These are phyloP conservation scores for Heterohyrax brucei DNA, from an alignment of 2,797 vertebrate genomes.

Conservation along the genomic window DNA sequence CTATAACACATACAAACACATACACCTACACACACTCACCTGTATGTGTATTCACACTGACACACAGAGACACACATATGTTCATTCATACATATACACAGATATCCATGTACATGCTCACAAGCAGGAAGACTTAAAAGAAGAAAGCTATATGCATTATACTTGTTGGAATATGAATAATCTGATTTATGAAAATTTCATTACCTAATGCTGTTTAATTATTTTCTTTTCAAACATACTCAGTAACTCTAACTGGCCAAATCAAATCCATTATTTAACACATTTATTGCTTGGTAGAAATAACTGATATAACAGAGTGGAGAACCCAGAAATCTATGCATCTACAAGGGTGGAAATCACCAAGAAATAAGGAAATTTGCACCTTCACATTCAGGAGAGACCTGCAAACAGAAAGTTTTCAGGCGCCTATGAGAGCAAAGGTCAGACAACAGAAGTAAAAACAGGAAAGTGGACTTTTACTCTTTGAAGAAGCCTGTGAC, in stretches of 20 bases:
- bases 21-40: not conserved
- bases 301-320: not conserved
- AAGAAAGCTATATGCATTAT: not conserved
- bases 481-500: not conserved
- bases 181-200: slow-evolving; percentile 37
- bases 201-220: not conserved
- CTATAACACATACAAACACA: not conserved
- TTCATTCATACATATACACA: fast-evolving
- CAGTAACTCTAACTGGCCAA: not conserved
- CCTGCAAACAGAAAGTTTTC: not conserved
- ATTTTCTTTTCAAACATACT: slow-evolving; percentile 45
- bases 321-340: not conserved
- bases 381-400: not conserved
- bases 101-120: not conserved
- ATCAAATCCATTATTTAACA: not conserved
- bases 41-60: not conserved
- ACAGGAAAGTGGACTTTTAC: not conserved
- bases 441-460: not conserved
- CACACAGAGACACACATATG: not conserved
- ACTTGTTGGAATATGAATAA: slow-evolving; percentile 31
- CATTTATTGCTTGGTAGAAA: slow-evolving; percentile 64
- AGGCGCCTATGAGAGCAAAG: not conserved
- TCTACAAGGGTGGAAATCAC: not conserved
- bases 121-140: slow-evolving; percentile 28
- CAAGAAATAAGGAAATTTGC: not conserved